These are phyloP conservation scores for Thunnus thynnus DNA, from an alignment of 2,113 vertebrate species.

Conservation along the genomic window DNA sequence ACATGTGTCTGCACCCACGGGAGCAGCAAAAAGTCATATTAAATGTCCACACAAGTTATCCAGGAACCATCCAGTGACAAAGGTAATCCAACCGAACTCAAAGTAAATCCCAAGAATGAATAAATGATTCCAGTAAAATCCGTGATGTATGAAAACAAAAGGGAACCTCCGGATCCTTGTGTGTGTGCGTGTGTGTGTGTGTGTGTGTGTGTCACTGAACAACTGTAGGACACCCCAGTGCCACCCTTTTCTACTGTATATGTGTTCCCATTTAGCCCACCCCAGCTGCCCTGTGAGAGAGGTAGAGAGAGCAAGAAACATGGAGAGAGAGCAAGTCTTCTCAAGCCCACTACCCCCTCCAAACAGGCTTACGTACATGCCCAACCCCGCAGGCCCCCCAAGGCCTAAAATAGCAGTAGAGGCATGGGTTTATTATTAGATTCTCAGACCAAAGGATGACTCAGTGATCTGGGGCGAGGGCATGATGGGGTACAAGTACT, in stretches of 20 bases:
- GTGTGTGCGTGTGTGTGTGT: not conserved
- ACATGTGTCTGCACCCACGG: not conserved
- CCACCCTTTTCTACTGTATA: slow-evolving; percentile 4
- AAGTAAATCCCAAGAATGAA: not conserved
- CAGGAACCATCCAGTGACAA: not conserved
- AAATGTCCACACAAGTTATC: slow-evolving; percentile 6
- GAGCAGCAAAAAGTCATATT: not conserved
- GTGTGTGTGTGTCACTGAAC: slow-evolving; percentile 40
- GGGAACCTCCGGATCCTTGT: not conserved
- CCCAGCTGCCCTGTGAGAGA: slow-evolving; percentile 19
- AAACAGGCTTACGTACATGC: slow-evolving; percentile 36
- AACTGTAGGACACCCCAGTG: slow-evolving; percentile 8
- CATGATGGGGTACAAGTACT: slow-evolving; percentile 35
- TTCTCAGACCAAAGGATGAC: slow-evolving; percentile 65
- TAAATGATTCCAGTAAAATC: not conserved
- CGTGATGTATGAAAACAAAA: not conserved
- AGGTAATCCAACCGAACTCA: not conserved
- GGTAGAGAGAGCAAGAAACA: slow-evolving; percentile 8
- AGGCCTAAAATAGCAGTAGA: slow-evolving; percentile 72
- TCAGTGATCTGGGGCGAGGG: slow-evolving; percentile 57
- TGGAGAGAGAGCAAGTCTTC: slow-evolving; percentile 11
- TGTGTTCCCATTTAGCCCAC: slow-evolving; percentile 55
- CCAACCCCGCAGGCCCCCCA: slow-evolving; percentile 34
- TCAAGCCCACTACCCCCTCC: slow-evolving; percentile 29
- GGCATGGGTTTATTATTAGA: slow-evolving; percentile 73